Base-by-base conservation (phyloP, 2,888 invertebrate genomes). In the Andrena chrysosceles region DNA sequence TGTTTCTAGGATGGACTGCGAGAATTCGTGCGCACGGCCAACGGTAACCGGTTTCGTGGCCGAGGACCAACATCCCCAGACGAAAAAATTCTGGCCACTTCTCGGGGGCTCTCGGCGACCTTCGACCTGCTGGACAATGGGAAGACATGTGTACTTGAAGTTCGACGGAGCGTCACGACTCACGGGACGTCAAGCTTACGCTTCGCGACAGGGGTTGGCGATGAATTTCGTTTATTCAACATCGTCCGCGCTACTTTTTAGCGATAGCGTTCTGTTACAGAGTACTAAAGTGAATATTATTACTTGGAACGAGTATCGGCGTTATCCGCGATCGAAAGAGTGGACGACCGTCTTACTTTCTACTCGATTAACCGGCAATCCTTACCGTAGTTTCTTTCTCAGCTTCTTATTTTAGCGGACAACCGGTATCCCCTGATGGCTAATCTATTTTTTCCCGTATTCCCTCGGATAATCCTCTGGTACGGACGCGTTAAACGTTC, bases 21-120 rank as follows among this genome's bases (percentile, higher is more conserved):
- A 70, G 54, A 67, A 70, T 68, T 26, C 26, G 54, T 52, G 29
- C 49, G 75, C 62, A 49, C 26, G 29, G 54, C 56, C 48, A 52
- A 71, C 71, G 60, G 10, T 78, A 84, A 85, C 84, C 85, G 84
- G 81, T 84, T 85, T 66, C 70, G 62, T 56, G 35, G 63, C 49
- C 49, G 67, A 33, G 42, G 35, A 76, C 74, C 33, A 16, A 83
- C 56, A 64, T 52, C 48, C 67, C 33, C 78, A 70, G 59, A 72
- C 60, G 35, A 13, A 54, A 67, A 56, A 20, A 70, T 60, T 29
- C 20, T 56, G 60, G 62, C 20, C 35, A 66, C 79, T 83, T 72
- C 56, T 13, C 48, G 7, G 52, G n/a, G 7, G 23, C 23, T 23
- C 23, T 56, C 20, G 16, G 31, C 67, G 71, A 85, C 84, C 85